Base-by-base conservation (phyloP, 2,113 vertebrate genomes). In the Toxotes jaculatrix region DNA sequence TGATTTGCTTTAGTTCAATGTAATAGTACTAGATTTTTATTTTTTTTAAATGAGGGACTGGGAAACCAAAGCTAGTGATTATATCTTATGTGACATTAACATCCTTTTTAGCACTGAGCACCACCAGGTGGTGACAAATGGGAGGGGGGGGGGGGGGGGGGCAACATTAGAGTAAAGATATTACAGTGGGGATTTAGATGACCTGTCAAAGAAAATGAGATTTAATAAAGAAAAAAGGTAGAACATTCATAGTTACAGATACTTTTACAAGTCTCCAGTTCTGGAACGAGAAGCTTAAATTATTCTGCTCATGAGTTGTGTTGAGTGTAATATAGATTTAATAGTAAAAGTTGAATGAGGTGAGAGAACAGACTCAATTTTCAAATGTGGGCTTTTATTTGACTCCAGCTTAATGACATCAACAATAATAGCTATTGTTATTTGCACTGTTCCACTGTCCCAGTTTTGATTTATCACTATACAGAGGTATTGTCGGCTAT, bases 51-150 rank as follows among this genome's bases (percentile, higher is more conserved):
- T 34, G 65, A 12, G 16, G 11, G 17, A 60, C 19, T 5, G 5
- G n/a, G 8, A 38, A 69, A 53, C 10, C 4, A 19, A 11, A 27
- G n/a, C 0, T 0, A 12, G 9, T 38, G 56, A 63, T 74, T 32
- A 21, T 17, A 32, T 38, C 17, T 34, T n/a, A 36, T 1, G 21
- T 8, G 68, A 32, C 16, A 23, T 69, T 16, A 71, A 76, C 12
- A 31, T 47, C 19, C 67, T 74, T 8, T 32, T 19, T 17, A 23
- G 55, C 49, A 36, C 19, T 64, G 75, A 75, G 70, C 70, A 60
- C 66, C 78, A 81, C 70, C 64, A 77, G 53, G 72, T 80, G 68
- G 53, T 57, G 51, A 69, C 68, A 49, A 70, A 78, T 66, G 49
- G 43, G 27, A 27, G 27, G 27, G 27, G 27, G 1, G 27, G 27